A percentile compares a stretch with the other conserved stretches of the same genome.
phyloP scores from a whole-genome alignment of 2,888 invertebrate species.

The Drosophila vallismaia region DNA sequence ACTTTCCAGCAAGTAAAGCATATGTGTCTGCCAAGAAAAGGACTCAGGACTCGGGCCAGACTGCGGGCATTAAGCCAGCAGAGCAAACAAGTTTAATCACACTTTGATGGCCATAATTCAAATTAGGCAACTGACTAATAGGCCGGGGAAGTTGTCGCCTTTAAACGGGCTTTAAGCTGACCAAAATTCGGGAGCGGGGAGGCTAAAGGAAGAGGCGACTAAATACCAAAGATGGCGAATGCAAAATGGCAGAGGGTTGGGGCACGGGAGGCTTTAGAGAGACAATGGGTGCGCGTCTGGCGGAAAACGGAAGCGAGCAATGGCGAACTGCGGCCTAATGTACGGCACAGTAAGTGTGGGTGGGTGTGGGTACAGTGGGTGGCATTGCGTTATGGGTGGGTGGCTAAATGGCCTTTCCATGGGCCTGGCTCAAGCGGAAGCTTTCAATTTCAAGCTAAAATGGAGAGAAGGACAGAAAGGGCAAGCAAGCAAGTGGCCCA shows the following conservation, averaged over 20 bases:
- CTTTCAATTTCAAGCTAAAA: conserved; percentile 78
- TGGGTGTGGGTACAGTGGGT: conserved; percentile 3
- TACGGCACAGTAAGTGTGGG: conserved; percentile 30
- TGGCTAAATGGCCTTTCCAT: conserved; percentile 60
- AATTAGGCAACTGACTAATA: conserved; percentile 72
- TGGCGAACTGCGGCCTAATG: conserved; percentile 72
- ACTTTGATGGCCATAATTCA: conserved; percentile 75
- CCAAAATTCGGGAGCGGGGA: conserved; percentile 41
- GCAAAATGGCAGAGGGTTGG: not conserved
- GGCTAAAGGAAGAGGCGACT: not conserved
- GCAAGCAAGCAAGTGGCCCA: conserved; percentile 46
- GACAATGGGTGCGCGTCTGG: conserved; percentile 38
- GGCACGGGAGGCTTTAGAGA: conserved; percentile 6
- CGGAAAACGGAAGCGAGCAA: conserved; percentile 74
- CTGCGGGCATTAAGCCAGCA: conserved; percentile 56
- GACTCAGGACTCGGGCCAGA: conserved; percentile 51
- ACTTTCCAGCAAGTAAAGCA: conserved; percentile 24
- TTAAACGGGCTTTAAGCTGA: conserved; percentile 65
- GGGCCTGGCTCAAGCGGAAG: conserved; percentile 63
- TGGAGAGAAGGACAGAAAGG: conserved; percentile 36
- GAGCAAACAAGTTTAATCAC: conserved; percentile 69
- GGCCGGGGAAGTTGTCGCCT: conserved; percentile 54
- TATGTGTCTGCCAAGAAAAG: conserved; percentile 56
- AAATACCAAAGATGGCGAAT: conserved; percentile 7
- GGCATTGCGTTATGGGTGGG: conserved; percentile 16